Evolutionary conservation across 1,140 invertebrate genomes (phyloP).

Genomic region (Brachionus angularis): DNA sequence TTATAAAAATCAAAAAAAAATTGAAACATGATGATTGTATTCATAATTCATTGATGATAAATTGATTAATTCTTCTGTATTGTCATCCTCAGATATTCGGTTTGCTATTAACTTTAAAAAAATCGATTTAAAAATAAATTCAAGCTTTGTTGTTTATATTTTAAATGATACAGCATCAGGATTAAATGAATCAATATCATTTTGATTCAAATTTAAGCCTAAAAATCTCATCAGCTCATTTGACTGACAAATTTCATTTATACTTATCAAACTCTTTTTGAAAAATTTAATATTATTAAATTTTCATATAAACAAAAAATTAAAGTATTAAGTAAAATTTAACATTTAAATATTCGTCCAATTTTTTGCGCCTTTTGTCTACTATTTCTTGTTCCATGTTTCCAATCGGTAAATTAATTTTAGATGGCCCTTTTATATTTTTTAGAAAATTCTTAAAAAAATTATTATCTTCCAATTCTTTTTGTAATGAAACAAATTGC

Average conservation of each 20-base stretch:
- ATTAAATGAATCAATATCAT: not conserved
- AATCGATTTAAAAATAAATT: too few species aligned
- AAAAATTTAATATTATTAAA: not conserved
- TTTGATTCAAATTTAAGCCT: not conserved
- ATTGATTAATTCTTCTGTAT: too few species aligned
- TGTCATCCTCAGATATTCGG: too few species aligned
- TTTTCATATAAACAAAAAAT: not conserved
- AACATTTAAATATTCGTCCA: conserved; percentile 34
- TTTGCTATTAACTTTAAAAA: too few species aligned
- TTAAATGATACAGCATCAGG: conserved; percentile 4
- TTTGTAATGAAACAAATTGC: conserved; percentile 29
- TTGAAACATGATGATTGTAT: too few species aligned
- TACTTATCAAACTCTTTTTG: conserved; percentile 22
- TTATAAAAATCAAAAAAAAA: too few species aligned
- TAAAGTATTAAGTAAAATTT: not conserved
- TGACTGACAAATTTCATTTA: conserved; percentile 19
- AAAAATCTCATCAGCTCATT: conserved; percentile 25
- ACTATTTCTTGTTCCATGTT: conserved; percentile 41
- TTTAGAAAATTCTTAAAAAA: not conserved
- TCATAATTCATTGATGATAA: too few species aligned
- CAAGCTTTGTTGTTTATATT: too few species aligned
- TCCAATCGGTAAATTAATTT: conserved; percentile 38
- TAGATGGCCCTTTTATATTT: conserved; percentile 31
- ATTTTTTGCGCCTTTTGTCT: conserved; percentile 11
- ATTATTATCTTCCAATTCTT: conserved; percentile 2